Evolutionary conservation across 2,113 vertebrate genomes (phyloP).

Genomic region (Albula goreensis): DNA sequence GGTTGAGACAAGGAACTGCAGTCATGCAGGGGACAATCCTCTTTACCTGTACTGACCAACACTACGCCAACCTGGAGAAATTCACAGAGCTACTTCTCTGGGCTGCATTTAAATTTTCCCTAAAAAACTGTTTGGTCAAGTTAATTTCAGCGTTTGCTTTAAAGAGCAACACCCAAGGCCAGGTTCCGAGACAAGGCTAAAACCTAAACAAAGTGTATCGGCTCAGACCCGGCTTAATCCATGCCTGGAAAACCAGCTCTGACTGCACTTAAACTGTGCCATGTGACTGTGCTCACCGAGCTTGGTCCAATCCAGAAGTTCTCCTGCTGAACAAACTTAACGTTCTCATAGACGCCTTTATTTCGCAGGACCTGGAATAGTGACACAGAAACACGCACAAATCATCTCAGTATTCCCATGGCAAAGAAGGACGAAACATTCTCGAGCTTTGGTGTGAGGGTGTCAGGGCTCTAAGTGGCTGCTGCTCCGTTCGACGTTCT

Average conservation of each 20-base stretch:
- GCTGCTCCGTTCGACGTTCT: constrained; percentile 56
- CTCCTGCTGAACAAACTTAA: constrained; percentile 96
- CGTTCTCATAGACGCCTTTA: constrained; percentile 96
- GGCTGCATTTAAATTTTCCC: too few relatives aligned
- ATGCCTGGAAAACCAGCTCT: background rate
- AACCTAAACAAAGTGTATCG: too few relatives aligned
- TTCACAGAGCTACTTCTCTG: too few relatives aligned
- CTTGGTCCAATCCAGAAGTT: constrained; percentile 99
- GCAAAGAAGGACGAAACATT: background rate
- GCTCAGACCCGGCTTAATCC: too few relatives aligned
- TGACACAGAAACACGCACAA: background rate
- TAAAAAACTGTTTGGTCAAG: too few relatives aligned
- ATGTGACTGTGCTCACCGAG: constrained; percentile 76
- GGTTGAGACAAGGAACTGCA: constrained; percentile 7
- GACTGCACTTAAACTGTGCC: background rate
- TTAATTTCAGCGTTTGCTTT: background rate
- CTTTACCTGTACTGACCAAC: too few relatives aligned
- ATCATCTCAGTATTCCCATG: background rate
- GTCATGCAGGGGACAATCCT: background rate
- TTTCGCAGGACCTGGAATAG: constrained; percentile 87
- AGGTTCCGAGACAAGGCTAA: too few relatives aligned
- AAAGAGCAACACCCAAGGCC: background rate
- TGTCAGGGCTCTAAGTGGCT: too few relatives aligned
- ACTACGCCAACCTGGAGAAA: too few relatives aligned
- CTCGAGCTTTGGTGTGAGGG: too few relatives aligned